Conservation (phyloP, 1,140 invertebrate species). For the Colletes gigas region DNA sequence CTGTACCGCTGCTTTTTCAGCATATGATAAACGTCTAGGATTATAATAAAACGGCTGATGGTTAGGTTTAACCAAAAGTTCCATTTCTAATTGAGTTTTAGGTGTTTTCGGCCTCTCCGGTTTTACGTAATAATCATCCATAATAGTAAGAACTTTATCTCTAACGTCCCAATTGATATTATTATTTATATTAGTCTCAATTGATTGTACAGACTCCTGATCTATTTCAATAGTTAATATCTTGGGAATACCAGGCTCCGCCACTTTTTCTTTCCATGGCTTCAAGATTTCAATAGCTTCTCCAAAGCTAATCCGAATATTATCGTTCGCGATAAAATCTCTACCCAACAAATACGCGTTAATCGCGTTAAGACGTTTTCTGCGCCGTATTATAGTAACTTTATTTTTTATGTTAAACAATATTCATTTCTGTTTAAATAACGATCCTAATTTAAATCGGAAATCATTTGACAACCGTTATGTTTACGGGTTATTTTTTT, state of each 20-base stretch:
- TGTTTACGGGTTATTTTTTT: too few species aligned
- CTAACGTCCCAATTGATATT: background rate
- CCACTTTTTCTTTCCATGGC: background rate
- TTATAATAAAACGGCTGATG: background rate
- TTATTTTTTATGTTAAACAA: too few species aligned
- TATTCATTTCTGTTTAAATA: too few species aligned
- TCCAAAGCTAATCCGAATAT: background rate
- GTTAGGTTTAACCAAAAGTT: background rate
- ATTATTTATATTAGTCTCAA: background rate
- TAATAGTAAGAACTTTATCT: background rate
- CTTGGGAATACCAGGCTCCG: background rate
- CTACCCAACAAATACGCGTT: background rate
- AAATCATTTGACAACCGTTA: too few species aligned
- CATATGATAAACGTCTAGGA: background rate
- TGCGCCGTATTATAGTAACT: too few species aligned
- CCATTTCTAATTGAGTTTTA: background rate
- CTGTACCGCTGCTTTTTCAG: background rate
- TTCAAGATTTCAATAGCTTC: background rate
- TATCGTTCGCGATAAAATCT: background rate
- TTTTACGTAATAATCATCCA: background rate
- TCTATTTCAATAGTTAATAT: background rate
- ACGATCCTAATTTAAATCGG: too few species aligned
- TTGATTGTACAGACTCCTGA: background rate
- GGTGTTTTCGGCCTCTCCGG: background rate
- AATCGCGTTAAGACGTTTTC: too few species aligned